These are phyloP conservation scores for Bos javanicus DNA, from an alignment of 2,113 vertebrate genomes.

Conservation along the genomic window DNA sequence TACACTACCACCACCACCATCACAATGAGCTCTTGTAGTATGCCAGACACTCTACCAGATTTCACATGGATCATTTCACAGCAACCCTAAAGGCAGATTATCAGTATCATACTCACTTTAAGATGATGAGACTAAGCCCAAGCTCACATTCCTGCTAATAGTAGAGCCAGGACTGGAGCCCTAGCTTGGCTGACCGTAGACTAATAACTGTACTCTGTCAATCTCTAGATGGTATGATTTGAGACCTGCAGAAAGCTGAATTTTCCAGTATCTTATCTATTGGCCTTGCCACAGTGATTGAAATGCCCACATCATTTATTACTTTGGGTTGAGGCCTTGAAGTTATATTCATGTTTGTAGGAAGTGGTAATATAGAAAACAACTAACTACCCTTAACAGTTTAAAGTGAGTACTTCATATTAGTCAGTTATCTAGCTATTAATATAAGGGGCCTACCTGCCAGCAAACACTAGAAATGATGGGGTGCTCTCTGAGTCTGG, in stretches of 20 bases:
- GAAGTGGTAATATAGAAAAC: not conserved
- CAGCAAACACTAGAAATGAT: not conserved
- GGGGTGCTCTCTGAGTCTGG: not conserved
- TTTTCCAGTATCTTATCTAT: not conserved
- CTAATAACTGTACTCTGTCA: not conserved
- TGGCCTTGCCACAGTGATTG: not conserved
- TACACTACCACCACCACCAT: not conserved
- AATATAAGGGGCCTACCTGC: not conserved
- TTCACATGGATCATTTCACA: not conserved
- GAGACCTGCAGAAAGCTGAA: not conserved
- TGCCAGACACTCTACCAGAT: not conserved
- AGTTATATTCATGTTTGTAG: not conserved
- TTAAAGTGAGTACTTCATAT: not conserved
- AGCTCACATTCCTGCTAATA: not conserved
- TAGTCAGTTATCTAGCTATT: not conserved
- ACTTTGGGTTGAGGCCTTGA: not conserved
- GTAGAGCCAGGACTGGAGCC: not conserved
- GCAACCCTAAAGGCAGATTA: not conserved
- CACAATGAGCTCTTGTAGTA: not conserved
- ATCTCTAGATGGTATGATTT: not conserved
- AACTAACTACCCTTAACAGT: not conserved
- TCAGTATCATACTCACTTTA: not conserved
- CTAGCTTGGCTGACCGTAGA: not conserved
- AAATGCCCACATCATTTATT: not conserved
- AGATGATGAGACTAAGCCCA: not conserved